Evolutionary conservation across 1,140 invertebrate species (phyloP), one percentile per base, ranked within the genome.

Genomic region (Sitodiplosis mosellana): DNA sequence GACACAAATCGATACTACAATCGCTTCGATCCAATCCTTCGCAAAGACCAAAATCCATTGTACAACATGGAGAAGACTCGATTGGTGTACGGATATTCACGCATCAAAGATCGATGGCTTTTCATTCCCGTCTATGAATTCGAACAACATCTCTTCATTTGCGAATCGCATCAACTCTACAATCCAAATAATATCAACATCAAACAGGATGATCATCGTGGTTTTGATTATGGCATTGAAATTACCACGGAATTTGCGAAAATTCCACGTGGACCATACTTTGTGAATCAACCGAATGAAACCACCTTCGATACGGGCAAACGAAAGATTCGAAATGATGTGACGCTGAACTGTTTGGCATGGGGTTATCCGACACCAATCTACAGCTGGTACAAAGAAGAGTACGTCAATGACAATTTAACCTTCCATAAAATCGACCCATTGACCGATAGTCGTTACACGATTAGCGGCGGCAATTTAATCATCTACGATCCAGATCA

Each of bases 321-420:
- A 59, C 69, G 72, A 51, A 73, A 68, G 43, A 56, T 78, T 44
- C 75, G 73, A 37, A 81, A 88, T 57, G 76, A 87, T 68, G 74
- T 88, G 2, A 71, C 78, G 1, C 60, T 91, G 2, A 81, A 77
- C 54, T 95, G 90, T 66, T 67, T 87, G 47, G 90, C 90, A 50
- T 80, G 78, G 44, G 91, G 87, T 2, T 94, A 83, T 67, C 92
- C 93, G 2, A 75, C 83, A 12, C 87, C 91, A 0, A 80, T 77
- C 6, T 98, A 96, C 62, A 75, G 82, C 59, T 96, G 91, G 91
- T 95, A 77, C 57, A 80, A 81, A 56, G 88, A 93, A 70, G 77
- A 84, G 53, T 91, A 87, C 65, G 74, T 81, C 56, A 81, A 87
- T 55, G 82, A 87, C 58, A 71, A 71, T 27, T 59, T 86, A 2